phyloP scores from a whole-genome alignment of 2,113 vertebrate species.

The Callocephalon fimbriatum region DNA sequence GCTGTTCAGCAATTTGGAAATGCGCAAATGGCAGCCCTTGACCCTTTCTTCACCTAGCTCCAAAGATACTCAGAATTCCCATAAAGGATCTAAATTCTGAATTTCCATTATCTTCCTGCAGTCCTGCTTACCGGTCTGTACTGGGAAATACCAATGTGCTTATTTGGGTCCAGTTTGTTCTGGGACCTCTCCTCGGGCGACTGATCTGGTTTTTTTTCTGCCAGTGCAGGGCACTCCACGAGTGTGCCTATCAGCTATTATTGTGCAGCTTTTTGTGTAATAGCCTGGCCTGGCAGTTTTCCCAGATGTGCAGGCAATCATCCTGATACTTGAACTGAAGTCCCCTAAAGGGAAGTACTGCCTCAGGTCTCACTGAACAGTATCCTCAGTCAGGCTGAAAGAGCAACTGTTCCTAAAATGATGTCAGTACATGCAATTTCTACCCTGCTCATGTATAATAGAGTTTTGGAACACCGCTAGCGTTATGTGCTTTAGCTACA shows the following conservation, averaged over 20 bases:
- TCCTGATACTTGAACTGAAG: neutral
- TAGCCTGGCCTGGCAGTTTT: neutral
- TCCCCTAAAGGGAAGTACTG: neutral
- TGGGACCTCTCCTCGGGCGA: neutral
- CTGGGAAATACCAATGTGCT: neutral
- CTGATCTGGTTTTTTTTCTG: neutral
- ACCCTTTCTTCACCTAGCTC: neutral
- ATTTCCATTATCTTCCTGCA: neutral
- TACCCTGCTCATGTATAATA: neutral
- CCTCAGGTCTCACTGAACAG: neutral
- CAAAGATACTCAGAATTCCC: neutral
- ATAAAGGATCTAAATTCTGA: neutral
- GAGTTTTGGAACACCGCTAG: neutral
- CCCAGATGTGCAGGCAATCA: rapidly evolving
- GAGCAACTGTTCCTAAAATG: neutral
- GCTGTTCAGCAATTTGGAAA: neutral
- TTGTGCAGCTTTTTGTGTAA: neutral
- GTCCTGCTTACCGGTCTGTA: neutral
- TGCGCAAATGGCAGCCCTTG: neutral
- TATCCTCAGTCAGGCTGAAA: neutral
- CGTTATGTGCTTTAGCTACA: constrained; percentile 21
- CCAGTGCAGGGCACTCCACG: rapidly evolving
- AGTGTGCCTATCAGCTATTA: neutral
- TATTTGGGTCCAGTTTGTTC: neutral
- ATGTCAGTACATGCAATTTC: rapidly evolving